A percentile compares a stretch with the other conserved stretches of the same genome.
Conservation (phyloP, 1,140 invertebrate genomes). For the Pogonognathellus flavescens region DNA sequence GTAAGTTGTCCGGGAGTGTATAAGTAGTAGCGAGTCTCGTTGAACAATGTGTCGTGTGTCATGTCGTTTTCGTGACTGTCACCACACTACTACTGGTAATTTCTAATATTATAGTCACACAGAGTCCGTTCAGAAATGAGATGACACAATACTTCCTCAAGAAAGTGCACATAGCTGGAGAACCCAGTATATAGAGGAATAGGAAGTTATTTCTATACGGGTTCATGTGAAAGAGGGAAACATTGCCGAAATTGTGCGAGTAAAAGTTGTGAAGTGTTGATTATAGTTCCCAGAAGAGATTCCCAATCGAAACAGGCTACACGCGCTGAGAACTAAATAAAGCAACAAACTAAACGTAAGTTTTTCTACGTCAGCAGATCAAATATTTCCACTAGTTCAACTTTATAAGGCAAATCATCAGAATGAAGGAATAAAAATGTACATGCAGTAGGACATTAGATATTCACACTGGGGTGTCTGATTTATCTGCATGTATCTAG, state of each 20-base stretch:
- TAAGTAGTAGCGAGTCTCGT: background rate
- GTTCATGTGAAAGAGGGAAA: background rate
- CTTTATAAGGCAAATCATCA: too few species aligned
- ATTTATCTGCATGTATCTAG: too few species aligned
- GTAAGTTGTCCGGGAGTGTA: slow-evolving; percentile 26
- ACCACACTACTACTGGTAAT: background rate
- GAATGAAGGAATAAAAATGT: too few species aligned
- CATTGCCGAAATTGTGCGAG: background rate
- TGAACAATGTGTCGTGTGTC: background rate
- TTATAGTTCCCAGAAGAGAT: slow-evolving; percentile 51
- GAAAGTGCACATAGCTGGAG: too few species aligned
- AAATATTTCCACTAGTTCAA: too few species aligned
- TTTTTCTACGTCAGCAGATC: too few species aligned
- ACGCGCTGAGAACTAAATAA: background rate
- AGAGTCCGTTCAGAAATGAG: too few species aligned
- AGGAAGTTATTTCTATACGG: background rate
- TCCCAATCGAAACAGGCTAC: background rate
- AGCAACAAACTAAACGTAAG: background rate
- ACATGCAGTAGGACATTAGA: too few species aligned
- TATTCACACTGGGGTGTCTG: too few species aligned
- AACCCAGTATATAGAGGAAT: too few species aligned
- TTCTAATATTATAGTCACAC: slow-evolving; percentile 21
- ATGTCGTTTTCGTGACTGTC: slow-evolving; percentile 7
- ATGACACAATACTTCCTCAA: too few species aligned
- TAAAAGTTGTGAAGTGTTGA: slow-evolving; percentile 30